phyloP scores from a whole-genome alignment of 2,888 invertebrate species.

The Agrypnus murinus region DNA sequence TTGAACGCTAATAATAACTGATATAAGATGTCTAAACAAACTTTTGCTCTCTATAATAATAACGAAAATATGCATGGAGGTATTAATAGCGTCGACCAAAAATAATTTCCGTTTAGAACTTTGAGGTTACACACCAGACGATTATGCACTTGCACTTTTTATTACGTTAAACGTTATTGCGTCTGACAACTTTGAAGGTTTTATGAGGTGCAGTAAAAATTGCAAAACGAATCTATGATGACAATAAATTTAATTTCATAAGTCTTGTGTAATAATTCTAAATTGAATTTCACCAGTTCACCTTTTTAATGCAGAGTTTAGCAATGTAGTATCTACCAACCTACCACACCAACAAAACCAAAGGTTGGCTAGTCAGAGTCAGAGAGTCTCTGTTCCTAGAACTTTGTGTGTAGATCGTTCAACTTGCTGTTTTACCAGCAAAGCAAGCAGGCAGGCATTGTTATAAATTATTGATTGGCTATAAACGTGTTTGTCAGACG shows the following conservation, averaged over 20 bases:
- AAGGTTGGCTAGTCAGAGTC: constrained; percentile 4
- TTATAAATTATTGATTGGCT: constrained; percentile 58
- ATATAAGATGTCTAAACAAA: too few relatives aligned
- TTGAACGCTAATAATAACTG: too few relatives aligned
- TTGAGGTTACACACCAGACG: constrained; percentile 51
- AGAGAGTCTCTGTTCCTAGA: constrained; percentile 44
- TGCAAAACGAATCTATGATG: too few relatives aligned
- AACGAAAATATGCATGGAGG: constrained; percentile 35
- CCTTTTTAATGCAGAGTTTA: too few relatives aligned
- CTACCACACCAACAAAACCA: not conserved
- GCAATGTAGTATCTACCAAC: not conserved
- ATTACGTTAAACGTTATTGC: not conserved
- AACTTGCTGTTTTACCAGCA: constrained; percentile 52
- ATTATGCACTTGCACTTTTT: constrained; percentile 27
- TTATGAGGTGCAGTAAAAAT: too few relatives aligned
- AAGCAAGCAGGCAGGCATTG: constrained; percentile 48
- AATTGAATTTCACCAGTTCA: too few relatives aligned
- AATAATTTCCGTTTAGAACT: constrained; percentile 40
- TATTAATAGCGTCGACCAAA: constrained; percentile 51
- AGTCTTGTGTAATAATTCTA: too few relatives aligned
- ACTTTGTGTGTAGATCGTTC: constrained; percentile 47
- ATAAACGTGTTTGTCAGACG: constrained; percentile 57
- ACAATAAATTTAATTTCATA: too few relatives aligned
- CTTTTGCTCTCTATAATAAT: too few relatives aligned
- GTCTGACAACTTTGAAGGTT: too few relatives aligned